Evolutionary conservation across 2,113 vertebrate genomes (phyloP).

Genomic region (Aldabrachelys gigantea): DNA sequence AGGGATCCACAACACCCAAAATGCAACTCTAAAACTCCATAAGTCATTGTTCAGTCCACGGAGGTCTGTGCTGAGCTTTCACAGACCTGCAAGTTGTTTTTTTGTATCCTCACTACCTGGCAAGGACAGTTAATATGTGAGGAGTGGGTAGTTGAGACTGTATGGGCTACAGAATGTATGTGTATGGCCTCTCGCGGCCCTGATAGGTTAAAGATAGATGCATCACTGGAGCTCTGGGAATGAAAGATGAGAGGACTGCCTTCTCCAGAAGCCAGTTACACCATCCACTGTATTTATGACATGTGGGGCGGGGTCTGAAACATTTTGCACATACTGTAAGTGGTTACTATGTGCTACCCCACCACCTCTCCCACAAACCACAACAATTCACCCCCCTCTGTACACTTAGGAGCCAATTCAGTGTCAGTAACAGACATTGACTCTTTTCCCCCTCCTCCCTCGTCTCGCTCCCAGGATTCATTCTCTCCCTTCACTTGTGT

Average conservation of each 20-base stretch:
- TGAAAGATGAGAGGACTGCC: background rate
- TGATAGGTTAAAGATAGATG: background rate
- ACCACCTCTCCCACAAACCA: background rate
- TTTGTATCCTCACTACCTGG: background rate
- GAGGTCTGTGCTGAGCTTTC: background rate
- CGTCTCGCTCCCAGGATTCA: background rate
- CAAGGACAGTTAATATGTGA: background rate
- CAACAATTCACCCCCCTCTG: accelerated
- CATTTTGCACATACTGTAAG: accelerated
- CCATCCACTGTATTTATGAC: accelerated
- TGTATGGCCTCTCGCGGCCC: background rate
- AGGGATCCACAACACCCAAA: background rate
- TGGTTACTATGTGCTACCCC: accelerated
- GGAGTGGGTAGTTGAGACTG: background rate
- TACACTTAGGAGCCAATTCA: background rate
- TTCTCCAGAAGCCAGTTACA: accelerated
- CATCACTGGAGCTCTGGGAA: background rate
- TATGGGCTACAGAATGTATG: background rate
- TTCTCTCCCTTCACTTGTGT: background rate
- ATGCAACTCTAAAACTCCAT: background rate
- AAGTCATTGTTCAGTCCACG: background rate
- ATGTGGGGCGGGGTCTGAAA: accelerated
- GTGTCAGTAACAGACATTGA: accelerated
- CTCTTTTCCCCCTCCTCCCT: background rate
- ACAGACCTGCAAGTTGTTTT: background rate